Base-by-base conservation (phyloP, 2,888 invertebrate species). In the Habrosyne pyritoides region DNA sequence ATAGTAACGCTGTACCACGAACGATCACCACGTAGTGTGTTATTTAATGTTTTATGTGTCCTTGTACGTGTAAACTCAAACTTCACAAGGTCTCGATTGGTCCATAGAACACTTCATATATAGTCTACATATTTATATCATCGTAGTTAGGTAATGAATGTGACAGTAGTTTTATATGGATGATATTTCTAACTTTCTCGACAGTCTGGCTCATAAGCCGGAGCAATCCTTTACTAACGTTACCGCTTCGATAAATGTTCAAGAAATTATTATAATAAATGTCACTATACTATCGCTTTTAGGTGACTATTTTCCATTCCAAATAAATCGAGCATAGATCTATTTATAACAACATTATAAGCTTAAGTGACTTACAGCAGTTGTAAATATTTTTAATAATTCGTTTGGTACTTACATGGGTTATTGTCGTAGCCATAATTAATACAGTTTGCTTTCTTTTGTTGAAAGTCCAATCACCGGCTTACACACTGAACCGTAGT, bases 251-350 rank as follows among this genome's bases (percentile, higher is more conserved):
- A 84, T 84, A 75, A 82, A 85, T 87, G 85, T 88, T 85, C 71
- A 81, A 81, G 78, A 75, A 77, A 67, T 49, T 65, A 72, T 26
- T 68, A 74, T 73, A 68, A 73, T 77, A 66, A 76, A 77, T 69
- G 83, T 86, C 86, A 86, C 84, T 83, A 67, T 83, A 82, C 77
- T 87, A 83, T 85, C 78, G 89, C 89, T 90, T 90, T 56, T 86
- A 87, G 84, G 84, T 84, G 87, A 88, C 84, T 77, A 71, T 72
- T 80, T 83, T 79, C 69, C 71, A 77, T 78, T 80, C 69, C 58
- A 73, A 69, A 70, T 69, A 70, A 70, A 75, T 73, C 67, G 67
- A 75, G 74, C 75, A 71, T 75, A 73, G 64, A 77, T 74, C 52
- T 73, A 79, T 73, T 73, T 77, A 71, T 77, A 78, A 79, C 70